These are phyloP conservation scores for Sapayoa aenigma DNA, from an alignment of 2,113 vertebrate genomes.

Conservation along the genomic window DNA sequence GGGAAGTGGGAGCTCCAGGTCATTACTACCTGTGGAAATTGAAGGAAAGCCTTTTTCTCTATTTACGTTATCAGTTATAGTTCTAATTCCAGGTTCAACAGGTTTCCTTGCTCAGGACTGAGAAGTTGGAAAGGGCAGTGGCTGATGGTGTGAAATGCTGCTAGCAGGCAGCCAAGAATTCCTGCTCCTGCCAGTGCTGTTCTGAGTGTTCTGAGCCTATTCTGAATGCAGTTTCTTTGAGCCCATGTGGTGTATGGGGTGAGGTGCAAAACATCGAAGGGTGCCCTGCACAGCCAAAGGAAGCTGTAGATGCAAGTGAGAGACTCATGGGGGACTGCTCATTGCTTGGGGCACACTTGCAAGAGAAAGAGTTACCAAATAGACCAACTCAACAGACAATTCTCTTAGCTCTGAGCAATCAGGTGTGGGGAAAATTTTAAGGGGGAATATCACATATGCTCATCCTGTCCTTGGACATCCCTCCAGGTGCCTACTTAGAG, in stretches of 20 bases:
- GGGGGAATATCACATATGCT: background rate
- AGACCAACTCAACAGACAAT: background rate
- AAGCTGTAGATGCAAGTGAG: background rate
- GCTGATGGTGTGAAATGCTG: background rate
- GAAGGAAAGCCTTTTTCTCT: background rate
- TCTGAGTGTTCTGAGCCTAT: too few species aligned
- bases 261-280: background rate
- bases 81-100: background rate
- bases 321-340: background rate
- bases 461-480: background rate
- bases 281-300: background rate
- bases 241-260: accelerated
- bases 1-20: background rate
- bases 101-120: background rate
- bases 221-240: too few species aligned
- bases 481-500: background rate
- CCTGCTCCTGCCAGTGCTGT: background rate
- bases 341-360: background rate
- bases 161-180: background rate
- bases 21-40: background rate
- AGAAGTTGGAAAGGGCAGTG: accelerated
- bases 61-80: background rate
- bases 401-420: background rate
- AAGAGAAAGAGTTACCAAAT: background rate
- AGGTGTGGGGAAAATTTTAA: background rate